Conservation (phyloP, 2,113 vertebrate species). For the Picathartes gymnocephalus region DNA sequence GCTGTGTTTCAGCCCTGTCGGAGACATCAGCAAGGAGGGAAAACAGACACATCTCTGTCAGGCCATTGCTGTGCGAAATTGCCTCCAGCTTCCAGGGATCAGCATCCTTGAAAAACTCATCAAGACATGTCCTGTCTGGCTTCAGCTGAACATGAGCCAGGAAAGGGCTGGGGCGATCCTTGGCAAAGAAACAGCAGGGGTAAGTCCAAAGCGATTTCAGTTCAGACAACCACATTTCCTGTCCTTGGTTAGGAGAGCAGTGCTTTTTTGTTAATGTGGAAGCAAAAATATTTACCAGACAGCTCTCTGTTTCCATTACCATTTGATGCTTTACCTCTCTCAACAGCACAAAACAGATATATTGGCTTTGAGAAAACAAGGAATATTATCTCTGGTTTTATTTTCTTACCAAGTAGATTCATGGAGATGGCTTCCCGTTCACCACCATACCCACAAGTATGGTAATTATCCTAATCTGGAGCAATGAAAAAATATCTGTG, state of each 20-base stretch:
- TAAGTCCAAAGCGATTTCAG: slow-evolving; percentile 59
- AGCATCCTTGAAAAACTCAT: slow-evolving; percentile 83
- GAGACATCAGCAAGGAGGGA: slow-evolving; percentile 11
- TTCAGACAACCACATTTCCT: slow-evolving; percentile 6
- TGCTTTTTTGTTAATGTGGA: not conserved
- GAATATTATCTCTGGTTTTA: not conserved
- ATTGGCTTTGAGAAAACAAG: not conserved
- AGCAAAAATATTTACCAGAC: not conserved
- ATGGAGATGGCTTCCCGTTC: not conserved
- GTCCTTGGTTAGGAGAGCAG: not conserved
- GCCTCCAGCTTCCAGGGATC: slow-evolving; percentile 60
- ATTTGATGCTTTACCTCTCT: not conserved
- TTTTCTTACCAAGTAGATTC: not conserved
- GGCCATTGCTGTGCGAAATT: not conserved
- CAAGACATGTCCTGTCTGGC: slow-evolving; percentile 85
- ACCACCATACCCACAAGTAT: not conserved
- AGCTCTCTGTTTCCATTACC: not conserved
- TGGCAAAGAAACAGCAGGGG: slow-evolving; percentile 79
- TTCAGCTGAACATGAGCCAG: slow-evolving; percentile 76
- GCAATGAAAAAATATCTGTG: not conserved
- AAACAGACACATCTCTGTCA: not conserved
- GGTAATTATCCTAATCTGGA: not conserved
- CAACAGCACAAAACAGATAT: not conserved
- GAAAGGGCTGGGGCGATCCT: slow-evolving; percentile 72
- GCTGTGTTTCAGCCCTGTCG: slow-evolving; percentile 31